phyloP scores from a whole-genome alignment of 2,797 vertebrate species.

The Rhincodon typus region DNA sequence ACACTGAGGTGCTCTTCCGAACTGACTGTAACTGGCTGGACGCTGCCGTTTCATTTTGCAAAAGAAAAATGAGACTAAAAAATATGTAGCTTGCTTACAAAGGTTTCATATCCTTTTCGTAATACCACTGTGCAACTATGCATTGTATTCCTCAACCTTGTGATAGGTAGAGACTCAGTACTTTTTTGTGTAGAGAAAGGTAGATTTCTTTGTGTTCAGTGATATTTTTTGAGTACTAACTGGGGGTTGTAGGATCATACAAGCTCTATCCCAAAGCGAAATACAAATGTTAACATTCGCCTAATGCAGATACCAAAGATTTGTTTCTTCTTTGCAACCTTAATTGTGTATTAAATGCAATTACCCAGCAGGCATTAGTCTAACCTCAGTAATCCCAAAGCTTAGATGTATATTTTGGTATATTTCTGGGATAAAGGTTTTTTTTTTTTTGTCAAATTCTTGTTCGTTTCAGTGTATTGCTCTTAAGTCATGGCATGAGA shows the following conservation, averaged over 20 bases:
- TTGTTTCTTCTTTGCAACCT: constrained; percentile 81
- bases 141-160: constrained; percentile 86
- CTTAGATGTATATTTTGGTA: constrained; percentile 99
- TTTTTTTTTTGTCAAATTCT: constrained; percentile 75
- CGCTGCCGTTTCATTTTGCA: constrained; percentile 59
- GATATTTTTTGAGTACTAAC: constrained; percentile 51
- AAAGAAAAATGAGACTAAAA: constrained; percentile 51
- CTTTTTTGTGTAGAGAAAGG: constrained; percentile 53
- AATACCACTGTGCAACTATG: constrained; percentile 95
- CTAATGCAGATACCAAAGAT: constrained; percentile 99
- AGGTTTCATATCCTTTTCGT: constrained; percentile 57
- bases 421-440: constrained; percentile 92
- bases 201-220: constrained; percentile 78
- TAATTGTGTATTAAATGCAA: constrained; percentile 96
- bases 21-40: constrained; percentile 75
- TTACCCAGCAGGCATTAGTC: constrained; percentile 97
- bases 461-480: constrained; percentile 89
- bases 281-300: constrained; percentile 99
- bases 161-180: constrained; percentile 62
- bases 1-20: constrained; percentile 75
- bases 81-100: constrained; percentile 51
- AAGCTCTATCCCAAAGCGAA: constrained; percentile 99
- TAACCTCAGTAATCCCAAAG: constrained; percentile 99
- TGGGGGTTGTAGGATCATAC: constrained; percentile 79
- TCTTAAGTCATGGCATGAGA: constrained; percentile 98